Percentiles rank a stretch among this genome's conserved stretches.
Conservation (phyloP, 2,797 vertebrate genomes). For the Zalophus californianus region DNA sequence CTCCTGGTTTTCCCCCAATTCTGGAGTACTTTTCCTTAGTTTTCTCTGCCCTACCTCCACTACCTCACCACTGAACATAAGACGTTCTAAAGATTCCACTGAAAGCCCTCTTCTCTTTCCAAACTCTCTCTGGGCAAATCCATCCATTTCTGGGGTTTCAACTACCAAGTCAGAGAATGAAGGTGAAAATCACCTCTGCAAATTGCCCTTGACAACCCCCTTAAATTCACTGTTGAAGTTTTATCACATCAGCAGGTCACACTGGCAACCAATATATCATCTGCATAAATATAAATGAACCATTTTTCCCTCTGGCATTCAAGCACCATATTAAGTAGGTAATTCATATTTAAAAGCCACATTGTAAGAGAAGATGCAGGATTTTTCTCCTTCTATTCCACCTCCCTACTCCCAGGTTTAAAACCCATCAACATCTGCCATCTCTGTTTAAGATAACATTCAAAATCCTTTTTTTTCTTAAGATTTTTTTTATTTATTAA, state of each 20-base stretch:
- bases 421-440: not conserved
- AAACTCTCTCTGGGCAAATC: not conserved
- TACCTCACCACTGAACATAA: not conserved
- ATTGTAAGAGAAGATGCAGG: not conserved
- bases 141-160: slow-evolving; percentile 7
- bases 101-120: not conserved
- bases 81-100: not conserved
- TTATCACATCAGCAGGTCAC: not conserved
- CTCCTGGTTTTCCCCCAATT: not conserved
- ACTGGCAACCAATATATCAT: not conserved
- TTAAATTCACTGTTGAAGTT: not conserved
- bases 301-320: not conserved
- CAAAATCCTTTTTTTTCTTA: not conserved
- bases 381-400: not conserved
- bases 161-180: not conserved
- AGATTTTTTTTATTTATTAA: not conserved
- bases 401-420: not conserved
- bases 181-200: slow-evolving; percentile 5
- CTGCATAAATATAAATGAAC: not conserved
- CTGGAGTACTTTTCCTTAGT: not conserved
- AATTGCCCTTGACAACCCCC: not conserved
- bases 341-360: not conserved
- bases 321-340: not conserved
- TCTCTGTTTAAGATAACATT: slow-evolving; percentile 14
- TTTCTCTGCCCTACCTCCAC: not conserved